These are phyloP conservation scores for Megalopta genalis DNA, from an alignment of 1,140 invertebrate species.

Conservation along the genomic window DNA sequence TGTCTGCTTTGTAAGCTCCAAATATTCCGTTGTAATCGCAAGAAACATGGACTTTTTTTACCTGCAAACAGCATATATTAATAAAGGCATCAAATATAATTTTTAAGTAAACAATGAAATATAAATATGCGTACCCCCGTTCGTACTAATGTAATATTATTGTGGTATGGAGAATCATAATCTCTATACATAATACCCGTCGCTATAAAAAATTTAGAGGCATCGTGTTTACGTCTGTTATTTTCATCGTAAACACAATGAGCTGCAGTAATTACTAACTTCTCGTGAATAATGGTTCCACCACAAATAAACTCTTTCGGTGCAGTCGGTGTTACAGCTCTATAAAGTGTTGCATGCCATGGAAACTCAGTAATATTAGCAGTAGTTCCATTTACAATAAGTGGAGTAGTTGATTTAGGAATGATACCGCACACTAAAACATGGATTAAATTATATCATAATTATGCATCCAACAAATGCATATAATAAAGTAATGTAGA, in stretches of 20 bases:
- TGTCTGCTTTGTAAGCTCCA: slow-evolving; percentile 74
- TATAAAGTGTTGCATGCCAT: slow-evolving; percentile 76
- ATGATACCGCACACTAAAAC: slow-evolving; percentile 72
- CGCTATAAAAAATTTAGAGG: slow-evolving; percentile 50
- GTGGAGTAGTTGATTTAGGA: slow-evolving; percentile 44
- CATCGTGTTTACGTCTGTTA: not conserved
- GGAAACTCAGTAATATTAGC: slow-evolving; percentile 73
- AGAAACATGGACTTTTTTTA: not conserved
- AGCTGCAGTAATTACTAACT: slow-evolving; percentile 75
- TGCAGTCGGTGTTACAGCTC: not conserved
- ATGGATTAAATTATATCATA: slow-evolving; percentile 4
- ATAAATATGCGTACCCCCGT: slow-evolving; percentile 41
- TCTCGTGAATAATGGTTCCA: slow-evolving; percentile 71
- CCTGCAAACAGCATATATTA: slow-evolving; percentile 42
- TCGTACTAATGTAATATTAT: slow-evolving; percentile 62
- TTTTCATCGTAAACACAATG: slow-evolving; percentile 75
- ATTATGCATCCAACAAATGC: not conserved
- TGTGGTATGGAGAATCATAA: slow-evolving; percentile 65
- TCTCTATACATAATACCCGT: slow-evolving; percentile 74
- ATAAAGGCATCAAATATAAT: not conserved
- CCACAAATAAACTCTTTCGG: slow-evolving; percentile 73
- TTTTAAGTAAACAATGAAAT: not conserved
- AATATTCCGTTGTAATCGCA: slow-evolving; percentile 70
- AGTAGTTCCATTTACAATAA: slow-evolving; percentile 65
- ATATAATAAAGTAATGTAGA: not conserved